Conservation (phyloP, 2,797 vertebrate genomes). For the Chelidonichthys spinosus region DNA sequence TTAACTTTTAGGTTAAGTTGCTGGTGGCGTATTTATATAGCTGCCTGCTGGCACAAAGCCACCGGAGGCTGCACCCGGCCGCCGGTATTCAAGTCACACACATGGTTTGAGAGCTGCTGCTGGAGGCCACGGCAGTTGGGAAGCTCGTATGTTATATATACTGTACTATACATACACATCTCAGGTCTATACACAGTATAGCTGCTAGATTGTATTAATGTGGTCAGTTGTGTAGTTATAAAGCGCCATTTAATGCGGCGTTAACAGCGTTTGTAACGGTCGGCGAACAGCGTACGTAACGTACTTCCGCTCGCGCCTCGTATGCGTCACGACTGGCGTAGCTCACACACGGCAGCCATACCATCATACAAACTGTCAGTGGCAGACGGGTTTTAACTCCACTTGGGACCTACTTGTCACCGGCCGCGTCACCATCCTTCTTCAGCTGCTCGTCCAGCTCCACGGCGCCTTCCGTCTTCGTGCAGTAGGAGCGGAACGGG, state of each 20-base stretch:
- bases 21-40: background rate
- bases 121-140: background rate
- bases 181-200: too few species aligned
- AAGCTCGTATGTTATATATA: background rate
- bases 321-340: conserved; percentile 46
- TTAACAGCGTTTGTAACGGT: background rate
- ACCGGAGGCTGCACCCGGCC: background rate
- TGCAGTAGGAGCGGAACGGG: conserved; percentile 71
- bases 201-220: background rate
- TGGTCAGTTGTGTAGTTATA: background rate
- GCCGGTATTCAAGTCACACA: conserved; percentile 10
- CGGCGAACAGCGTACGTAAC: background rate
- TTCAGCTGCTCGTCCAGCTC: conserved; percentile 70
- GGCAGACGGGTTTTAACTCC: background rate
- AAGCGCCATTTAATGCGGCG: background rate
- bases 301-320: conserved; percentile 41
- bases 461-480: conserved; percentile 76
- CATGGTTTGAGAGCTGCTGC: conserved; percentile 12
- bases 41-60: conserved; percentile 9
- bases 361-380: background rate
- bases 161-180: too few species aligned
- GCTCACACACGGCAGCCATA: too few species aligned
- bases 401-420: conserved; percentile 76
- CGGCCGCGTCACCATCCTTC: conserved; percentile 71
- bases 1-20: background rate